Evolutionary conservation across 1,140 invertebrate genomes (phyloP).

Genomic region (Wasmannia auropunctata): DNA sequence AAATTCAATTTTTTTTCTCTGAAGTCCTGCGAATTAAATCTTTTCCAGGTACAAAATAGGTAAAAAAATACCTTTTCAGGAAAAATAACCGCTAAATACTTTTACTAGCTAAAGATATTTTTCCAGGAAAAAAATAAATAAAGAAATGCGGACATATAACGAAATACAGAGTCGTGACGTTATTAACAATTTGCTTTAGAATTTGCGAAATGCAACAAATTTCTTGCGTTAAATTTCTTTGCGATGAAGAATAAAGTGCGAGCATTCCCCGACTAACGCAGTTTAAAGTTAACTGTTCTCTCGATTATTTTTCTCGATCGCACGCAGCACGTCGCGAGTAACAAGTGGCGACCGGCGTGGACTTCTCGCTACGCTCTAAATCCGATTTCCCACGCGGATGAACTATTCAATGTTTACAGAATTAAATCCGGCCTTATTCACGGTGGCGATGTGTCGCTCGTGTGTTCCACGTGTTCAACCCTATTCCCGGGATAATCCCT

Average conservation of each 20-base stretch:
- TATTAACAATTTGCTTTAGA: neutral
- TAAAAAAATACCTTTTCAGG: neutral
- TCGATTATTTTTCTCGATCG: neutral
- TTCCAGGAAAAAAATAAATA: too few relatives aligned
- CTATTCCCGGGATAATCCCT: constrained; percentile 37
- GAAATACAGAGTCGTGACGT: neutral
- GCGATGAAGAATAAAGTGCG: neutral
- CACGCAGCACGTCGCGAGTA: neutral
- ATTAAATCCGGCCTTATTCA: neutral
- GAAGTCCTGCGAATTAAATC: too few relatives aligned
- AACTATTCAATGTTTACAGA: constrained; percentile 51
- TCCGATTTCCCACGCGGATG: neutral
- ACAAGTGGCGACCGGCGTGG: neutral
- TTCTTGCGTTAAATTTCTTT: too few relatives aligned
- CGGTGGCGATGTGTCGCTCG: neutral
- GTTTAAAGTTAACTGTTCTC: neutral
- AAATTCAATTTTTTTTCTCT: neutral
- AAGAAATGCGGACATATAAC: too few relatives aligned
- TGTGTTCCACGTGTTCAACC: neutral
- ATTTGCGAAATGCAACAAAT: neutral
- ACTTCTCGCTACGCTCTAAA: neutral
- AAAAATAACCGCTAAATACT: too few relatives aligned
- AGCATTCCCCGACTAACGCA: neutral
- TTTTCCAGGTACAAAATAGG: neutral
- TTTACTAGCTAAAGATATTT: too few relatives aligned